These are phyloP conservation scores for Sphenopsis melanotis DNA, from an alignment of 2,797 vertebrate genomes.

Conservation along the genomic window DNA sequence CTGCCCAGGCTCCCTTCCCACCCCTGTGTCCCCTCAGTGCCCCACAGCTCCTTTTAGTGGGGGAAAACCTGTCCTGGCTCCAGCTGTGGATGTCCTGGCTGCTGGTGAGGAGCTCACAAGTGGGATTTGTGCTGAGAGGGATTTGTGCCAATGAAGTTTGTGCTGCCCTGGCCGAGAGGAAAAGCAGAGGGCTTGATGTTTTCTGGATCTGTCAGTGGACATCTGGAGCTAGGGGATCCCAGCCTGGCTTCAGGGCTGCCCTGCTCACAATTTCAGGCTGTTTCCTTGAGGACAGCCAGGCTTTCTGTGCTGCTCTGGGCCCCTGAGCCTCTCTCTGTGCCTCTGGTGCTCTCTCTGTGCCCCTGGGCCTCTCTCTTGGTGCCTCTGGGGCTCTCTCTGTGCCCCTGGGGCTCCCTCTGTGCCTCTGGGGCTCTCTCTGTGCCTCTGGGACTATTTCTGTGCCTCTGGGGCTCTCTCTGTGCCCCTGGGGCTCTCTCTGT, in stretches of 20 bases:
- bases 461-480: too few relatives aligned
- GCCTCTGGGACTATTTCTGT: too few relatives aligned
- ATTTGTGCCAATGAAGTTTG: neutral
- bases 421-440: too few relatives aligned
- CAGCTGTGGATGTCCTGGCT: neutral
- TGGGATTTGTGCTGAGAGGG: accelerated
- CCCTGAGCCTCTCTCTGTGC: too few relatives aligned
- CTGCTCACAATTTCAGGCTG: accelerated
- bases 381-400: too few relatives aligned
- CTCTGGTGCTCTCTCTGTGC: too few relatives aligned
- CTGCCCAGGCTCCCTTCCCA: neutral
- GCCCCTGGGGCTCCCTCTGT: too few relatives aligned
- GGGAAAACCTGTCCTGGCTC: neutral
- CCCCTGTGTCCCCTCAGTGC: neutral
- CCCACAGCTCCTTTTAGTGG: neutral
- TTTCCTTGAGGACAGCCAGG: neutral
- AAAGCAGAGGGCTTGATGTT: neutral
- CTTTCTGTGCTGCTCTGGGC: too few relatives aligned
- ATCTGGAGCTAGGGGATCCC: neutral
- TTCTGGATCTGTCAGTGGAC: neutral
- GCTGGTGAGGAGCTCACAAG: neutral
- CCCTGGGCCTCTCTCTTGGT: too few relatives aligned
- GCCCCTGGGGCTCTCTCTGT: too few relatives aligned
- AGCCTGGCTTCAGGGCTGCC: neutral
- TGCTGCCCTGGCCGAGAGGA: neutral